Evolutionary conservation across 2,888 invertebrate species (phyloP).

Genomic region (Odontocolon sp.): DNA sequence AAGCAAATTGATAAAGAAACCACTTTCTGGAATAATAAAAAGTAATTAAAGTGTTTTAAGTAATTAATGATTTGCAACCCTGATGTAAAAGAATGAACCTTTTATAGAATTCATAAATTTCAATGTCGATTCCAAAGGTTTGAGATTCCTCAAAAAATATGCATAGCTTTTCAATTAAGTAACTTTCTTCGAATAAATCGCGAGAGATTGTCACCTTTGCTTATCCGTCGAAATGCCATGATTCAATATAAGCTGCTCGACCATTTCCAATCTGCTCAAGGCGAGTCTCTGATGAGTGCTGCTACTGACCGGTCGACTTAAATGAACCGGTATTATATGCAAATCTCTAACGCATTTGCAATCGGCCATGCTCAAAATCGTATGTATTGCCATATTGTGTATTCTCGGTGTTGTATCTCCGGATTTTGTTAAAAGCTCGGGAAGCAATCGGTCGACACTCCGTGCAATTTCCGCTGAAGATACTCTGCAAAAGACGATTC

Average conservation of each 20-base stretch:
- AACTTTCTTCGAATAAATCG: background rate
- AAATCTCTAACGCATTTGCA: slow-evolving; percentile 91
- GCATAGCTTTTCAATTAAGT: background rate
- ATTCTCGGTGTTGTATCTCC: slow-evolving; percentile 94
- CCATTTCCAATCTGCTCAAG: slow-evolving; percentile 92
- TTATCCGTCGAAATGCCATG: slow-evolving; percentile 94
- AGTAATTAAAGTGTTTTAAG: no score
- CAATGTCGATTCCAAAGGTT: slow-evolving; percentile 28
- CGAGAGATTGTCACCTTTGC: slow-evolving; percentile 84
- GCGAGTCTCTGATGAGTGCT: slow-evolving; percentile 93
- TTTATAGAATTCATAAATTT: background rate
- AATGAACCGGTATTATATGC: slow-evolving; percentile 91
- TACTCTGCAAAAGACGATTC: slow-evolving; percentile 83
- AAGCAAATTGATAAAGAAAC: no score
- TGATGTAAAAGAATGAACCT: no score
- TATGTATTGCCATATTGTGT: slow-evolving; percentile 93
- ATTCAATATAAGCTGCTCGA: slow-evolving; percentile 91
- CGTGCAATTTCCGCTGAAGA: slow-evolving; percentile 91
- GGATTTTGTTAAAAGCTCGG: slow-evolving; percentile 91
- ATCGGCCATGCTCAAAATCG: slow-evolving; percentile 92
- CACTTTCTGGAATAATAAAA: no score
- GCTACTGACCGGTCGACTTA: slow-evolving; percentile 91
- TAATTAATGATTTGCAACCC: no score
- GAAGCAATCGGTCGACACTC: slow-evolving; percentile 91
- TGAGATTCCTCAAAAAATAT: slow-evolving; percentile 27